Conservation (phyloP, 2,113 vertebrate species). For the Himantopus leucocephalus region DNA sequence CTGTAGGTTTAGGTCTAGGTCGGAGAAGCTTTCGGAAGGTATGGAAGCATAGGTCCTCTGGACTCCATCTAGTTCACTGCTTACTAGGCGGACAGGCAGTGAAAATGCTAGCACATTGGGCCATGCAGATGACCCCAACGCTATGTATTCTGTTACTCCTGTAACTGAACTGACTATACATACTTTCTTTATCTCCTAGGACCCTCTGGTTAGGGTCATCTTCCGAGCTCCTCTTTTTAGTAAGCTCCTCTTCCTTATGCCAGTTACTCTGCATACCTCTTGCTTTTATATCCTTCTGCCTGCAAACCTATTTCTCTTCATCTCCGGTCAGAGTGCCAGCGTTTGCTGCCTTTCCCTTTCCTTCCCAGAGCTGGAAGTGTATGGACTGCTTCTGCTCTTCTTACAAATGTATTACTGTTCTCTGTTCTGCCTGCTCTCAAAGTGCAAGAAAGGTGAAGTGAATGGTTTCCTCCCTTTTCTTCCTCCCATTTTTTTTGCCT, state of each 20-base stretch:
- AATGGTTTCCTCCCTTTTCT: neutral
- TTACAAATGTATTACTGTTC: neutral
- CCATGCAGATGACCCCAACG: neutral
- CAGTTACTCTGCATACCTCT: neutral
- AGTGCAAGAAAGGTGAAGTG: neutral
- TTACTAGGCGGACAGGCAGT: neutral
- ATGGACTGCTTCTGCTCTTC: neutral
- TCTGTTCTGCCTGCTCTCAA: neutral
- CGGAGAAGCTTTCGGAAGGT: neutral
- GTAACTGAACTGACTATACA: neutral
- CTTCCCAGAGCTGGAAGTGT: neutral
- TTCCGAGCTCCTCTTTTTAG: neutral
- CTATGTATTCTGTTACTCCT: neutral
- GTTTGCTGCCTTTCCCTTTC: neutral
- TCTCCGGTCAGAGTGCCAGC: neutral
- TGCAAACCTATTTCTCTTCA: neutral
- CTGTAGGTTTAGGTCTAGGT: neutral
- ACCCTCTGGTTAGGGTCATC: neutral
- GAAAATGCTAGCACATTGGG: neutral
- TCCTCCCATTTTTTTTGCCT: neutral
- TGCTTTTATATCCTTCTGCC: neutral
- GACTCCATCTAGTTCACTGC: neutral
- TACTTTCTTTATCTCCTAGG: neutral
- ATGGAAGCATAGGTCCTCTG: neutral
- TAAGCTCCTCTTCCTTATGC: neutral